These are phyloP conservation scores for Drosophila cardini DNA, from an alignment of 1,140 invertebrate genomes.

Conservation along the genomic window DNA sequence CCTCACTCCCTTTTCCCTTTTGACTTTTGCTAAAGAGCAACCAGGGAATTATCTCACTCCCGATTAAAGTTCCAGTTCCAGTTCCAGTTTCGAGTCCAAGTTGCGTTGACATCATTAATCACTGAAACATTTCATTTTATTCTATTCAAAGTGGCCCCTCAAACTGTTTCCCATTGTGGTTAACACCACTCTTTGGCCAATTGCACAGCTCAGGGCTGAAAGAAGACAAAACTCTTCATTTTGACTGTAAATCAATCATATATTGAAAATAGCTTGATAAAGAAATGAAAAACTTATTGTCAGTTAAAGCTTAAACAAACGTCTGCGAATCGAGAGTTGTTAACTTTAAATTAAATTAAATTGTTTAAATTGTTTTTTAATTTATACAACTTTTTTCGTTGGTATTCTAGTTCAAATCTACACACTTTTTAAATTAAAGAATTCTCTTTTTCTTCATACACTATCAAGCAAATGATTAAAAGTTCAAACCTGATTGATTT, in stretches of 20 bases:
- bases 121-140: constrained; percentile 41
- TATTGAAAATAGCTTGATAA: neutral
- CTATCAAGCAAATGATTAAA: too few relatives aligned
- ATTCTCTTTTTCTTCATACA: too few relatives aligned
- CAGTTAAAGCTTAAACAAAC: too few relatives aligned
- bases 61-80: neutral
- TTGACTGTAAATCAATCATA: neutral
- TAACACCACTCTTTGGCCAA: neutral
- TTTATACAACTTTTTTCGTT: too few relatives aligned
- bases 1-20: neutral
- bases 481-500: too few relatives aligned
- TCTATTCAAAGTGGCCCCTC: constrained; percentile 22
- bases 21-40: constrained; percentile 56
- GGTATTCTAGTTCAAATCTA: too few relatives aligned
- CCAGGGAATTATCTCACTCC: constrained; percentile 56
- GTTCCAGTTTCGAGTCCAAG: neutral
- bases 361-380: too few relatives aligned
- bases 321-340: too few relatives aligned
- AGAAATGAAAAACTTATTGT: neutral
- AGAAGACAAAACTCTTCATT: constrained; percentile 3
- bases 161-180: constrained; percentile 28
- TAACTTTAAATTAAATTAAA: too few relatives aligned
- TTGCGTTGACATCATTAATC: constrained; percentile 60
- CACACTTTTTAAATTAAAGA: too few relatives aligned
- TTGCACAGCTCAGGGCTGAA: neutral